A percentile compares a stretch with the other conserved stretches of the same genome.
These are phyloP conservation scores for Temnopleurus reevesii DNA, from an alignment of 53 echinoderm and acorn worm genomes.

Conservation along the genomic window DNA sequence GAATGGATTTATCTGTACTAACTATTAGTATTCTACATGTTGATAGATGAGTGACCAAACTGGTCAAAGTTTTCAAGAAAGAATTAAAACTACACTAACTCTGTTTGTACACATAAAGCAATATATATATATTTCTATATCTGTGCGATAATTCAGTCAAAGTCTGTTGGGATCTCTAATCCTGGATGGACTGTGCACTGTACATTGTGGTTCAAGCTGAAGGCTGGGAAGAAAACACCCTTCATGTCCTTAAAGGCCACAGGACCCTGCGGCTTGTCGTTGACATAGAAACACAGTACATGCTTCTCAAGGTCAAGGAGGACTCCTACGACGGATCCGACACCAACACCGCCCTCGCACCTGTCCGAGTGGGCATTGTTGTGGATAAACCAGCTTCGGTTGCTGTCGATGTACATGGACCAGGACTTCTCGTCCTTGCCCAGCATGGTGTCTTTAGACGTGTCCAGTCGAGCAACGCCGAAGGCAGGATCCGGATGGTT, in stretches of 20 bases:
- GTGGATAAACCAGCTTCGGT: slow-evolving; percentile 99
- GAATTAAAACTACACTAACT: slow-evolving; percentile 24
- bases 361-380: slow-evolving; percentile 94
- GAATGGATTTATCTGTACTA: not conserved
- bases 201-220: slow-evolving; percentile 95
- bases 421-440: slow-evolving; percentile 98
- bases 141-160: slow-evolving; percentile 53
- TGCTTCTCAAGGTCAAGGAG: slow-evolving; percentile 91
- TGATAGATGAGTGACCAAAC: not conserved
- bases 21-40: not conserved
- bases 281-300: slow-evolving; percentile 82
- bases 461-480: slow-evolving; percentile 91
- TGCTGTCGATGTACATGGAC: slow-evolving; percentile 99
- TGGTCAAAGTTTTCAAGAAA: not conserved
- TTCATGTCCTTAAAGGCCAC: slow-evolving; percentile 85
- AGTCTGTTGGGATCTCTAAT: slow-evolving; percentile 85
- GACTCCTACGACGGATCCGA: slow-evolving; percentile 90
- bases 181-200: slow-evolving; percentile 98
- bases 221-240: slow-evolving; percentile 95
- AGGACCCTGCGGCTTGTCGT: slow-evolving; percentile 88
- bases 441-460: slow-evolving; percentile 91
- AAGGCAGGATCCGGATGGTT: slow-evolving; percentile 99
- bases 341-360: slow-evolving; percentile 92
- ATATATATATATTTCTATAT: not conserved
- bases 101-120: slow-evolving; percentile 8